Conservation (phyloP, 2,888 invertebrate species). For the Pseudococcus jackbeardsleyi region DNA sequence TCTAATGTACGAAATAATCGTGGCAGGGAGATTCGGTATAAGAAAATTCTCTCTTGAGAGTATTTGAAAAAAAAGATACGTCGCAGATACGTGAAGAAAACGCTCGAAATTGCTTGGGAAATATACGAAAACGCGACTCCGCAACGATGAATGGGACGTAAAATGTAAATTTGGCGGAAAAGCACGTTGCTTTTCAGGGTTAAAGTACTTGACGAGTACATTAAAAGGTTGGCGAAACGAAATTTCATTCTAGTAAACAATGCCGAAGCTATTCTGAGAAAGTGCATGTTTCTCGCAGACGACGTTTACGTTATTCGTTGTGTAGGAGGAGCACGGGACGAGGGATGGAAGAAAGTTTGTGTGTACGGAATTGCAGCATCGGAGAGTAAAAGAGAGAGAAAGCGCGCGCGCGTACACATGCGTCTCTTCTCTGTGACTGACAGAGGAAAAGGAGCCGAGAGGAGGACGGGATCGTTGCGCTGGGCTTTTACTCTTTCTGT, state of each 20-base stretch:
- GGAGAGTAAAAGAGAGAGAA: not conserved
- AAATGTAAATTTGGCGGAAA: conserved; percentile 35
- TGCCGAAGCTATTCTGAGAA: conserved; percentile 34
- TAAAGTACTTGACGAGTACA: conserved; percentile 31
- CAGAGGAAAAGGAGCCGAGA: not conserved
- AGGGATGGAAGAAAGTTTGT: not conserved
- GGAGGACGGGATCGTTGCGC: conserved; percentile 17
- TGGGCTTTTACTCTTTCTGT: conserved; percentile 5
- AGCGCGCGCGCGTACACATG: conserved; percentile 40
- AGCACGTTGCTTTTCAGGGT: conserved; percentile 44
- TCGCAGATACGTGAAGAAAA: not conserved
- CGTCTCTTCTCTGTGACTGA: not conserved
- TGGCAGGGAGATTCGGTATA: not conserved
- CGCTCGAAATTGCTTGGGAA: not conserved
- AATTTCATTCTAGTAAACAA: conserved; percentile 40
- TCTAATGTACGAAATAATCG: not conserved
- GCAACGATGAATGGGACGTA: conserved; percentile 14
- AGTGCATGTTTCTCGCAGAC: conserved; percentile 29
- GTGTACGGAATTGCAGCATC: conserved; percentile 32
- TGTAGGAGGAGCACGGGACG: not conserved
- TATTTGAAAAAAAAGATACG: not conserved
- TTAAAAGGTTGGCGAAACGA: conserved; percentile 27
- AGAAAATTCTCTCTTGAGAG: not conserved
- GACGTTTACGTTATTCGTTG: not conserved
- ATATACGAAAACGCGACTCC: not conserved